Evolutionary conservation across 2,797 vertebrate genomes (phyloP).

Genomic region (Vireo griseus): DNA sequence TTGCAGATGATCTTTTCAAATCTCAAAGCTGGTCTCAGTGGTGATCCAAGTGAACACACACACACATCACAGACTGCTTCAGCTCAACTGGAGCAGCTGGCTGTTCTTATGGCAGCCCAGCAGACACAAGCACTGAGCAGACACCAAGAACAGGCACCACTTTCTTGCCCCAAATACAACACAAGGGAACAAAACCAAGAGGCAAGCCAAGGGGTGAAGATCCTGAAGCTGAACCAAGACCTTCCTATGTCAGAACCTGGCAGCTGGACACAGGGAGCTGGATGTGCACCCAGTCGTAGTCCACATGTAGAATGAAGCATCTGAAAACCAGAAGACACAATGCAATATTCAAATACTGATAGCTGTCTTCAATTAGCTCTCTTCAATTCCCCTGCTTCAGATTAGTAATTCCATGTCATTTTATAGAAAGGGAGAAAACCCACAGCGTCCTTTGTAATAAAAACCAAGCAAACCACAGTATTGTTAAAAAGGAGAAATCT

Average conservation of each 20-base stretch:
- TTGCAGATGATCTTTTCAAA: neutral
- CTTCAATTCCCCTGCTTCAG: neutral
- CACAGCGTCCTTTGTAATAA: neutral
- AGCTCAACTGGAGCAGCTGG: neutral
- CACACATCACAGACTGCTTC: neutral
- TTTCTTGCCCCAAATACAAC: neutral
- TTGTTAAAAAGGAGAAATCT: neutral
- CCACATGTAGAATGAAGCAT: neutral
- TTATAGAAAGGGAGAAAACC: rapidly evolving
- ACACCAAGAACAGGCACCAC: neutral
- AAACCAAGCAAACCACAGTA: neutral
- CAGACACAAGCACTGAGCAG: neutral
- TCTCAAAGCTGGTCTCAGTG: neutral
- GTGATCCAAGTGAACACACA: neutral
- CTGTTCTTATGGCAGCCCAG: neutral
- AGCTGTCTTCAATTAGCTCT: neutral
- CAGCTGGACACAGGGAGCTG: neutral
- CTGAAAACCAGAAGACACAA: neutral
- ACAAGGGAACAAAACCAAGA: neutral
- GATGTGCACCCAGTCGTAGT: neutral
- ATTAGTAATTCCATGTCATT: neutral
- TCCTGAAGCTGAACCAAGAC: neutral
- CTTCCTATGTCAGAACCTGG: neutral
- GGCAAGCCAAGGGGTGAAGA: neutral
- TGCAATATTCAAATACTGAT: neutral